phyloP scores from a whole-genome alignment of 2,797 vertebrate genomes.

The Anguilla obscura region DNA sequence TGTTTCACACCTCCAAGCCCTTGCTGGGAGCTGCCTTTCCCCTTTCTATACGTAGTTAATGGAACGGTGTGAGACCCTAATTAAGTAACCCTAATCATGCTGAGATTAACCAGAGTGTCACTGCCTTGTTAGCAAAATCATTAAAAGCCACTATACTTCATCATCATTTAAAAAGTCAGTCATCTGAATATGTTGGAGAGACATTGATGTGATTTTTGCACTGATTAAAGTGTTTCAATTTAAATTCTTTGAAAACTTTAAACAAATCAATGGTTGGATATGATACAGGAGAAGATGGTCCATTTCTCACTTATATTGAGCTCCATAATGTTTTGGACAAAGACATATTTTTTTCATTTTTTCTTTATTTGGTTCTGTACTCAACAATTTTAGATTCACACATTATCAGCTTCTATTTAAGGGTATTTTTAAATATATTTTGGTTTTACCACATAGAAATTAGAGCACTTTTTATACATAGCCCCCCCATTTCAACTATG shows the following conservation, averaged over 20 bases:
- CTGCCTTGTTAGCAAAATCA: background rate
- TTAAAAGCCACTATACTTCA: background rate
- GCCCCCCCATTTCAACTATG: too few species aligned
- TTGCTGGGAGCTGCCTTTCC: background rate
- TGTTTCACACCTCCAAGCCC: background rate
- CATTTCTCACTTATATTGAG: too few species aligned
- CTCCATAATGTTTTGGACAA: too few species aligned
- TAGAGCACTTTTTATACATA: too few species aligned
- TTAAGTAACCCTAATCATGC: background rate
- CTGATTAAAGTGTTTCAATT: background rate
- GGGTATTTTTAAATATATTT: too few species aligned
- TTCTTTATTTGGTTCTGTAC: too few species aligned
- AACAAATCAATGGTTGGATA: background rate
- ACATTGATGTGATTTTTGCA: background rate
- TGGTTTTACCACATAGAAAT: too few species aligned
- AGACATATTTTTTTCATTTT: too few species aligned
- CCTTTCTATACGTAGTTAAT: background rate
- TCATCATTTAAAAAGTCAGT: background rate
- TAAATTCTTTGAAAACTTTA: background rate
- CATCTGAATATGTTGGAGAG: background rate
- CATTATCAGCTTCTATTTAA: too few species aligned
- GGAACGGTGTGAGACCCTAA: constrained; percentile 13
- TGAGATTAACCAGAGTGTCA: background rate
- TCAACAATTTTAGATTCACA: too few species aligned
- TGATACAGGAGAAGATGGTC: background rate